Conservation (phyloP, 2,113 vertebrate genomes). For the Elanus axillaris region DNA sequence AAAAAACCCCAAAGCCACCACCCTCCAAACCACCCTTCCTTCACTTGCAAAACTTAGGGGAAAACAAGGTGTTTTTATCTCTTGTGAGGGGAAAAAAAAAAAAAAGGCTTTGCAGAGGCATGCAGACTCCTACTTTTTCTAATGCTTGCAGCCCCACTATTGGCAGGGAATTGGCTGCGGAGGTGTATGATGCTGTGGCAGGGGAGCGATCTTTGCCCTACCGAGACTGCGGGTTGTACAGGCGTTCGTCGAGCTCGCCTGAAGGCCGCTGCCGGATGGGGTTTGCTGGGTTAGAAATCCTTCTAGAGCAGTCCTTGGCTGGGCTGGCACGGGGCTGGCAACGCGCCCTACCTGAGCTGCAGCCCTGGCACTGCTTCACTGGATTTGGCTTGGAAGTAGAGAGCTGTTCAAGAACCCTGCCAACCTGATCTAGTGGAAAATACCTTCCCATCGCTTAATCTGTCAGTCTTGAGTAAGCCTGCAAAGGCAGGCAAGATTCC, state of each 20-base stretch:
- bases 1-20: not conserved
- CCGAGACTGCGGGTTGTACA: fast-evolving
- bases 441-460: not conserved
- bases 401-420: not conserved
- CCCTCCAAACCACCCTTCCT: not conserved
- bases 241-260: fast-evolving
- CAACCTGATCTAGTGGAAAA: not conserved
- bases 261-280: not conserved
- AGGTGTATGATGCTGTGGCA: not conserved
- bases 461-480: not conserved
- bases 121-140: not conserved
- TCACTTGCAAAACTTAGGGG: not conserved
- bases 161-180: not conserved
- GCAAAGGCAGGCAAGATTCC: not conserved
- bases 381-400: not conserved
- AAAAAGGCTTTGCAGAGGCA: not conserved
- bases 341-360: not conserved
- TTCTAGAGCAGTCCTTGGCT: not conserved
- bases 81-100: fast-evolving
- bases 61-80: not conserved
- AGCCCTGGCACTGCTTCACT: not conserved
- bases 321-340: not conserved
- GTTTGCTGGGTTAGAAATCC: not conserved
- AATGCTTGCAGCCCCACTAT: fast-evolving
- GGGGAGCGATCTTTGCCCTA: fast-evolving